A percentile compares a stretch with the other conserved stretches of the same genome.
phyloP scores from a whole-genome alignment of 1,140 invertebrate species.

The Venturia canescens region DNA sequence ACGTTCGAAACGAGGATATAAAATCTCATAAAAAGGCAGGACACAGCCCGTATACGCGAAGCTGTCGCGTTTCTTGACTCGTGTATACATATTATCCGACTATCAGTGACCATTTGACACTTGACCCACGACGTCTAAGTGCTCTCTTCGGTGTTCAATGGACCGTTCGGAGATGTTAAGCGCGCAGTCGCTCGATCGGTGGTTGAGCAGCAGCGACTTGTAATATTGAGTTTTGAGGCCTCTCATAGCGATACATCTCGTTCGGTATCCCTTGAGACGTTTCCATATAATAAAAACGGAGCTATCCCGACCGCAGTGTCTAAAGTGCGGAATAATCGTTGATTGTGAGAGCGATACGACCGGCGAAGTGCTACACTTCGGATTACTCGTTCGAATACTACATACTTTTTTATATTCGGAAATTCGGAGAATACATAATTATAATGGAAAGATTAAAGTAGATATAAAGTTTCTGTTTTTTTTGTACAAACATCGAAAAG shows the following conservation, averaged over 20 bases:
- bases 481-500: no score
- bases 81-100: constrained; percentile 18
- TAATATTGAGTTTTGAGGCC: background rate
- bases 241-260: background rate
- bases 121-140: constrained; percentile 67
- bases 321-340: background rate
- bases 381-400: no score
- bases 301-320: background rate
- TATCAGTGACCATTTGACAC: constrained; percentile 70
- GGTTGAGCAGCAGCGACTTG: background rate
- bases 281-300: background rate
- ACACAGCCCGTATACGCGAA: no score
- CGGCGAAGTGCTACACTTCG: no score
- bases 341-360: no score
- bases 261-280: background rate
- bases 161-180: constrained; percentile 42
- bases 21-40: no score
- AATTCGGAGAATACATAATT: no score
- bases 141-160: constrained; percentile 62
- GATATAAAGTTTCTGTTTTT: no score
- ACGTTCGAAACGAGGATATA: no score
- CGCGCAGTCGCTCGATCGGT: background rate
- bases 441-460: no score
- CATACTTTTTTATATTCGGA: no score
- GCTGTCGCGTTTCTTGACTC: background rate